phyloP scores from a whole-genome alignment of 1,140 invertebrate species.

The Tetragnatha versicolor region DNA sequence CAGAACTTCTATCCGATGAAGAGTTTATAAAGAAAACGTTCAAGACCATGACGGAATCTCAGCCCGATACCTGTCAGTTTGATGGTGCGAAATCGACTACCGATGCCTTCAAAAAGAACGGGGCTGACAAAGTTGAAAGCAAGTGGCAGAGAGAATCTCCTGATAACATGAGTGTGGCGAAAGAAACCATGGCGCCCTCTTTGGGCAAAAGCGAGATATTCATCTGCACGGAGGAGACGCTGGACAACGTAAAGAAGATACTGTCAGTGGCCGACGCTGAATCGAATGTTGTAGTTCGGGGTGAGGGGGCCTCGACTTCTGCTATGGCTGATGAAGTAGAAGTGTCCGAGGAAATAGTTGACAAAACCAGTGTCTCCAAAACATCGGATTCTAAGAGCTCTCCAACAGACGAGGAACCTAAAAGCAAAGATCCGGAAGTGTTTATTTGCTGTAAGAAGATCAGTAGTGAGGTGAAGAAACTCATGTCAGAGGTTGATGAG shows the following conservation, averaged over 20 bases:
- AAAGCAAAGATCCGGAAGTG: too few species aligned
- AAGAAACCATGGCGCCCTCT: conserved; percentile 35
- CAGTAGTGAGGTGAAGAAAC: neutral
- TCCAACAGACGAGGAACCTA: neutral
- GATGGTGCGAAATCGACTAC: conserved; percentile 27
- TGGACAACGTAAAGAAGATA: conserved; percentile 47
- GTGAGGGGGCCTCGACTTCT: neutral
- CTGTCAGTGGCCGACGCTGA: conserved; percentile 41
- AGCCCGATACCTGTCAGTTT: conserved; percentile 13
- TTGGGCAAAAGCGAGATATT: conserved; percentile 52
- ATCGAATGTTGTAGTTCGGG: conserved; percentile 29
- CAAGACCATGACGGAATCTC: conserved; percentile 18
- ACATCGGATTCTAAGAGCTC: neutral
- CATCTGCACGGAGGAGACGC: conserved; percentile 48
- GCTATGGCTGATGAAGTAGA: neutral
- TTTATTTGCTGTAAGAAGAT: too few species aligned
- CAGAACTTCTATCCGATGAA: conserved; percentile 23
- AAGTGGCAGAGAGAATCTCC: conserved; percentile 51
- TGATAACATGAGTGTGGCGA: conserved; percentile 37
- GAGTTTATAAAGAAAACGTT: conserved; percentile 44
- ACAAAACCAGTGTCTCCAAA: neutral
- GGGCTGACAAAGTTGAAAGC: conserved; percentile 9
- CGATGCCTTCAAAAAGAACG: conserved; percentile 42
- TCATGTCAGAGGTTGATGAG: neutral
- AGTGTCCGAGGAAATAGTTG: neutral